Conservation (phyloP, 2,113 vertebrate genomes). For the Rhineura floridana region DNA sequence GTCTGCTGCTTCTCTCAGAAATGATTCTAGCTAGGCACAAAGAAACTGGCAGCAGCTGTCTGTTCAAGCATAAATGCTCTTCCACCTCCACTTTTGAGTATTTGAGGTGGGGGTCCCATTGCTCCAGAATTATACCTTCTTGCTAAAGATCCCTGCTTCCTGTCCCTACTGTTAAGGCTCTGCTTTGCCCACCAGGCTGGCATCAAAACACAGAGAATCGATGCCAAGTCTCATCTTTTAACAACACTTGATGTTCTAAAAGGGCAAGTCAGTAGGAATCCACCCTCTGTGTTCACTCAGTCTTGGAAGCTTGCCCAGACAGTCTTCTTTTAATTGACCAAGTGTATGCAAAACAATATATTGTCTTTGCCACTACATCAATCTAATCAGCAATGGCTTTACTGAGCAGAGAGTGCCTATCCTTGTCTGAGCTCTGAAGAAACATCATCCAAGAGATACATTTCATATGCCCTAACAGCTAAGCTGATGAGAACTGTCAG, state of each 20-base stretch:
- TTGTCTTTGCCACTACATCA: conserved; percentile 26
- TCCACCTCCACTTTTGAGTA: background rate
- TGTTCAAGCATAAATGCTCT: background rate
- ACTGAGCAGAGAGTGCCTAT: background rate
- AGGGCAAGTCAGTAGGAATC: background rate
- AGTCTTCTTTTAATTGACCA: conserved; percentile 24
- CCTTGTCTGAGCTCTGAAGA: conserved; percentile 20
- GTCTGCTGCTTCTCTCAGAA: background rate
- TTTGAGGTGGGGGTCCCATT: background rate
- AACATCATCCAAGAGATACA: background rate
- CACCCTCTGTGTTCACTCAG: background rate
- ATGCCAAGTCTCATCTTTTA: background rate
- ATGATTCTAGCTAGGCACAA: background rate
- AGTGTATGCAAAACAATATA: conserved; percentile 1
- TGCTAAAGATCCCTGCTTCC: background rate
- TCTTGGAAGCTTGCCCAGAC: background rate
- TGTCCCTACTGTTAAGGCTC: background rate
- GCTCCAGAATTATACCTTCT: background rate
- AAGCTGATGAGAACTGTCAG: conserved; percentile 17
- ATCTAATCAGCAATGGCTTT: background rate
- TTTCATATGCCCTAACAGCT: background rate
- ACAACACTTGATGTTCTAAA: conserved; percentile 20
- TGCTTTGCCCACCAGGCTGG: background rate
- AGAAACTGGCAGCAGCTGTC: background rate
- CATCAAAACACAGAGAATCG: background rate